These are phyloP conservation scores for Brachyhypopomus occidentalis DNA, from an alignment of 2,113 vertebrate species.

Conservation along the genomic window DNA sequence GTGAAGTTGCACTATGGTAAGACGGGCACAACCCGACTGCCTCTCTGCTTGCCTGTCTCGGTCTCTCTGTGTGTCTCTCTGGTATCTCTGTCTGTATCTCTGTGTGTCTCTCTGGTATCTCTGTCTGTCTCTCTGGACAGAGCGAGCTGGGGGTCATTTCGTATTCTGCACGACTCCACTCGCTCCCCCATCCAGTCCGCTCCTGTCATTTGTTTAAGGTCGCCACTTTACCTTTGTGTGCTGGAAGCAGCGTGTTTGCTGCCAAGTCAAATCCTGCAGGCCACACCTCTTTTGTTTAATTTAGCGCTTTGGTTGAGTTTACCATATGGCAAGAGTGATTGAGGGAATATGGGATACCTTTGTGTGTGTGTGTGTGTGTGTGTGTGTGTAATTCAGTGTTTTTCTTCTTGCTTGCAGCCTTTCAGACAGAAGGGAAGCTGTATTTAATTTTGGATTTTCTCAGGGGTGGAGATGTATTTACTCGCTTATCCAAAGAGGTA, in stretches of 20 bases:
- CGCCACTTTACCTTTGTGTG: constrained; percentile 19
- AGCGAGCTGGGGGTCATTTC: background rate
- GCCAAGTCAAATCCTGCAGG: constrained; percentile 9
- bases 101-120: background rate
- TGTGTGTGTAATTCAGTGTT: background rate
- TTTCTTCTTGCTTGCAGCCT: constrained; percentile 74
- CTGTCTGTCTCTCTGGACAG: background rate
- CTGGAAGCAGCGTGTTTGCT: background rate
- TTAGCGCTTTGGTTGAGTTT: constrained; percentile 16
- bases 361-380: background rate
- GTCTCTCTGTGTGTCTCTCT: background rate
- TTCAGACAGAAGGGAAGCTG: constrained; percentile 98
- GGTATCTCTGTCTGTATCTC: background rate
- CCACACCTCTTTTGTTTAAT: background rate
- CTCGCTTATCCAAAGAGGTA: constrained; percentile 99
- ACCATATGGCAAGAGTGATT: background rate
- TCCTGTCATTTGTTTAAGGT: constrained; percentile 31
- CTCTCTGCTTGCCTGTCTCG: background rate
- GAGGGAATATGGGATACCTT: background rate
- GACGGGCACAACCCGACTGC: constrained; percentile 50
- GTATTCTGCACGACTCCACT: background rate
- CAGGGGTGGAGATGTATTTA: constrained; percentile 99
- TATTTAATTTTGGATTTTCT: constrained; percentile 99
- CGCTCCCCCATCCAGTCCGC: background rate
- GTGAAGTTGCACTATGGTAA: constrained; percentile 99